These are phyloP conservation scores for Orgyia antiqua DNA, from an alignment of 2,888 invertebrate genomes.

Conservation along the genomic window DNA sequence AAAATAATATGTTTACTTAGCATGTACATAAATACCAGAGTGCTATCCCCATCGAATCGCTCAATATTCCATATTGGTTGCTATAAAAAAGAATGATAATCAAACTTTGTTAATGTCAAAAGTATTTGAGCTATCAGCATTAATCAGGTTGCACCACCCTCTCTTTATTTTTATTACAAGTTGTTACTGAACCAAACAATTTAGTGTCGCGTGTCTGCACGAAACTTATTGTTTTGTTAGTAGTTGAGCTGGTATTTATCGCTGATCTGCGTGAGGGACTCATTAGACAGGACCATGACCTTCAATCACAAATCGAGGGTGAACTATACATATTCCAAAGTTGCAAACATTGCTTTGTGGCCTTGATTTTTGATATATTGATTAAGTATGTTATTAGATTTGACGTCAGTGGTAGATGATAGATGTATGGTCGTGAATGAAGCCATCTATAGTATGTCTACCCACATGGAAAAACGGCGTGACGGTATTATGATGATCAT, in stretches of 20 bases:
- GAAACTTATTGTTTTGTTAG: slow-evolving; percentile 8
- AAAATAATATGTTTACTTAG: no score
- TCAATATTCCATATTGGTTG: no score
- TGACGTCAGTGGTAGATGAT: no score
- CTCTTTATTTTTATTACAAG: slow-evolving; percentile 1
- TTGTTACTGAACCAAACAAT: slow-evolving; percentile 11
- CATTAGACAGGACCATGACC: slow-evolving; percentile 25
- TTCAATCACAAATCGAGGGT: slow-evolving; percentile 5
- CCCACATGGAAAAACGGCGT: no score
- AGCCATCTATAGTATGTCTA: no score
- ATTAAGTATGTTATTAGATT: slow-evolving; percentile 6
- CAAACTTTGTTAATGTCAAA: no score
- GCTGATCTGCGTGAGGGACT: slow-evolving; percentile 7
- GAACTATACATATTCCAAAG: slow-evolving; percentile 9
- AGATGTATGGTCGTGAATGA: no score
- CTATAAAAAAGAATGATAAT: no score
- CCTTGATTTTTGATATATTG: slow-evolving; percentile 10
- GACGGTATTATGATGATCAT: no score
- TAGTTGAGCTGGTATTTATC: slow-evolving; percentile 5
- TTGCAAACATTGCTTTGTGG: slow-evolving; percentile 6
- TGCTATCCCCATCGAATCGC: no score
- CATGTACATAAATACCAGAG: no score
- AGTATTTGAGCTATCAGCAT: no score
- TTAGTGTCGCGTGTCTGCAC: slow-evolving; percentile 16
- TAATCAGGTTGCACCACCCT: slow-evolving; percentile 3